phyloP scores from a whole-genome alignment of 2,797 vertebrate genomes.

The Novumbra hubbsi region DNA sequence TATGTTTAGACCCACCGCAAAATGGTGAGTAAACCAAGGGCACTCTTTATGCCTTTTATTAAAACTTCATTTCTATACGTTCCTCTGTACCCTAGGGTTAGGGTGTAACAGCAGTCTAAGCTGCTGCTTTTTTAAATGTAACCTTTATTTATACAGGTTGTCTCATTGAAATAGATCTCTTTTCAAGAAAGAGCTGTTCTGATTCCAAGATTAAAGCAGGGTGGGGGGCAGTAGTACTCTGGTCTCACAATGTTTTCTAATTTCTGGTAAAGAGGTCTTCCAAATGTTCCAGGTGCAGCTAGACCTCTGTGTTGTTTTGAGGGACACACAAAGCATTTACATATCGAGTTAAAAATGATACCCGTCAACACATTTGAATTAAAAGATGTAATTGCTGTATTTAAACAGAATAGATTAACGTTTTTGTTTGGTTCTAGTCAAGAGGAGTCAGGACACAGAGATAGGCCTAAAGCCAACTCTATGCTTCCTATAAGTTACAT shows the following conservation, averaged over 20 bases:
- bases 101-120: no score
- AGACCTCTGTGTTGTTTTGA: no score
- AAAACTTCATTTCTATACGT: background rate
- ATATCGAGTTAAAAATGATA: background rate
- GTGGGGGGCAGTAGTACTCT: no score
- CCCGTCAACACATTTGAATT: background rate
- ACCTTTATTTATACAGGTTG: no score
- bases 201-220: no score
- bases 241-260: no score
- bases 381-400: background rate
- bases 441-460: background rate
- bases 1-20: background rate
- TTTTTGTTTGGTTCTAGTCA: background rate
- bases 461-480: background rate
- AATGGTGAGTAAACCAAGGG: background rate
- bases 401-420: background rate
- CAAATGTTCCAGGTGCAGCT: no score
- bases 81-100: background rate
- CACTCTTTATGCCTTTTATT: background rate
- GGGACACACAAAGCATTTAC: background rate
- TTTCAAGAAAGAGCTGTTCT: no score
- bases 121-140: no score
- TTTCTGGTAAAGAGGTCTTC: no score
- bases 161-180: no score
- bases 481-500: background rate